Conservation (phyloP, 2,888 invertebrate genomes). For the Notocelia uddmanniana region DNA sequence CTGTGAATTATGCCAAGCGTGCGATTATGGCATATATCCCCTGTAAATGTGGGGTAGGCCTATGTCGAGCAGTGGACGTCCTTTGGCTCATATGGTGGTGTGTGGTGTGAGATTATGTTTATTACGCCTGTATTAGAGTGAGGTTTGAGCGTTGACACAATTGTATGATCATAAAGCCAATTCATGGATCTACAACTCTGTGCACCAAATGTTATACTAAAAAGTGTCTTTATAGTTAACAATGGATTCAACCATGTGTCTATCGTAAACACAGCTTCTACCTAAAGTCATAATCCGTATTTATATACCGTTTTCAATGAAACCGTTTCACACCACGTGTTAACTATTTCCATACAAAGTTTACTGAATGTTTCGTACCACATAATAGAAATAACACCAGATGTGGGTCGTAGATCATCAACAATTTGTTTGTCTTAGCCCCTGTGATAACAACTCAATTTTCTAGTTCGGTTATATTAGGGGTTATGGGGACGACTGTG, state of each 20-base stretch:
- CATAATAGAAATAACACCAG: slow-evolving; percentile 71
- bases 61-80: too few relatives aligned
- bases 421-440: slow-evolving; percentile 69
- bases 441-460: slow-evolving; percentile 63
- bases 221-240: slow-evolving; percentile 23
- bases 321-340: slow-evolving; percentile 56
- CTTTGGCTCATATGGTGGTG: too few relatives aligned
- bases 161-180: slow-evolving; percentile 6
- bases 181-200: too few relatives aligned
- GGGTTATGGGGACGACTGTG: slow-evolving; percentile 60
- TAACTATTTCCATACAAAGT: slow-evolving; percentile 62
- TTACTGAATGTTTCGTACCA: slow-evolving; percentile 64
- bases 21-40: too few relatives aligned
- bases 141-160: too few relatives aligned
- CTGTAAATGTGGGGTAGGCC: too few relatives aligned
- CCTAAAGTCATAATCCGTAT: slow-evolving; percentile 34
- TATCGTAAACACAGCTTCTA: slow-evolving; percentile 29
- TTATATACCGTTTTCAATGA: slow-evolving; percentile 41
- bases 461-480: slow-evolving; percentile 45
- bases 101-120: too few relatives aligned
- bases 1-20: too few relatives aligned
- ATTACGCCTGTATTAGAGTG: too few relatives aligned
- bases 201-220: slow-evolving; percentile 6
- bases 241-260: slow-evolving; percentile 34
- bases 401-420: slow-evolving; percentile 62